phyloP scores from a whole-genome alignment of 2,888 invertebrate genomes.

The Alloplasta piceator region DNA sequence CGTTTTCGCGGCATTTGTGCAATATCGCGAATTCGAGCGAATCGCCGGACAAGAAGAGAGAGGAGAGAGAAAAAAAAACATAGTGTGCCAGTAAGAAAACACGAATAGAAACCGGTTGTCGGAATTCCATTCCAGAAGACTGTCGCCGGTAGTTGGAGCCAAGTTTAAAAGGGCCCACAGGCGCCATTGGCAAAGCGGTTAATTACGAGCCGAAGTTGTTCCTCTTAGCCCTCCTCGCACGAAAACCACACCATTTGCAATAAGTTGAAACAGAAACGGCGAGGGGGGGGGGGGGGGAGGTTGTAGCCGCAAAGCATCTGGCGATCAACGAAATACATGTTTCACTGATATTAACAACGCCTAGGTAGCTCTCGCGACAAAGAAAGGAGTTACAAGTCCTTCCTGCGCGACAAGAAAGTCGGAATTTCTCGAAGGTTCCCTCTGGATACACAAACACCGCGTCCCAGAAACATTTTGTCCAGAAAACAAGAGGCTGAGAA shows the following conservation, averaged over 20 bases:
- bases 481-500: conserved; percentile 61
- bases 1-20: conserved; percentile 11
- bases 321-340: conserved; percentile 50
- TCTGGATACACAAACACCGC: conserved; percentile 24
- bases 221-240: conserved; percentile 40
- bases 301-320: conserved; percentile 30
- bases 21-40: conserved; percentile 13
- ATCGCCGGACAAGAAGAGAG: background rate
- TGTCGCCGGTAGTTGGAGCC: conserved; percentile 64
- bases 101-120: conserved; percentile 74
- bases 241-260: conserved; percentile 34
- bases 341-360: conserved; percentile 59
- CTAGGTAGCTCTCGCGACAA: conserved; percentile 33
- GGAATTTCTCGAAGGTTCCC: conserved; percentile 69
- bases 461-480: conserved; percentile 49
- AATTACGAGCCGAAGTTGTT: conserved; percentile 69
- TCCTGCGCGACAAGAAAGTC: conserved; percentile 68
- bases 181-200: conserved; percentile 72
- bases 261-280: conserved; percentile 3
- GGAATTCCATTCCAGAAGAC: conserved; percentile 70
- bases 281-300: background rate
- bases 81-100: conserved; percentile 60
- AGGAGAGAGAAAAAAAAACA: conserved; percentile 64
- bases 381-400: conserved; percentile 56
- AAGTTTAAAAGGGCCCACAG: conserved; percentile 67